phyloP scores from a whole-genome alignment of 2,113 vertebrate genomes.

The Dasypus novemcinctus region DNA sequence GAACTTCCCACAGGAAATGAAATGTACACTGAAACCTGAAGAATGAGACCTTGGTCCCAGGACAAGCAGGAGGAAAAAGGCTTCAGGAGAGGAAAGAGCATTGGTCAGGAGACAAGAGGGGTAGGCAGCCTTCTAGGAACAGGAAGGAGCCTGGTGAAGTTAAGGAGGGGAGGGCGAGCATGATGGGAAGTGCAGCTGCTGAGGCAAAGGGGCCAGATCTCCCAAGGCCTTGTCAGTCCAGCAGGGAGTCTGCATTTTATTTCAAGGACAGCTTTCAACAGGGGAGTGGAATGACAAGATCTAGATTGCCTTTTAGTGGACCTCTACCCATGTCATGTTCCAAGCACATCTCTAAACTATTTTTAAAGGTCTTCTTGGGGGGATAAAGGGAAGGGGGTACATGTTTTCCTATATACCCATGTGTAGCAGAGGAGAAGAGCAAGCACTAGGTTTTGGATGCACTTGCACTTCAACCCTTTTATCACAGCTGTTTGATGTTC shows the following conservation, averaged over 20 bases:
- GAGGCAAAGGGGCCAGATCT: too few species aligned
- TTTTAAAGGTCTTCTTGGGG: not conserved
- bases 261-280: not conserved
- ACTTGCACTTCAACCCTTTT: not conserved
- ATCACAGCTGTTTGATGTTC: not conserved
- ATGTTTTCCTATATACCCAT: not conserved
- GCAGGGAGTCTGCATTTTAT: accelerated
- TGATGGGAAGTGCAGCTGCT: not conserved
- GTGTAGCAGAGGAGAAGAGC: not conserved
- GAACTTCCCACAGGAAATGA: not conserved
- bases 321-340: not conserved
- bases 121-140: not conserved
- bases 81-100: not conserved
- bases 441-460: accelerated
- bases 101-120: not conserved
- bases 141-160: not conserved
- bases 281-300: not conserved
- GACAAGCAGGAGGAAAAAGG: accelerated
- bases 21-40: not conserved
- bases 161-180: accelerated
- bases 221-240: not conserved
- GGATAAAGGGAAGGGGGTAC: not conserved
- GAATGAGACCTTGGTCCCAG: not conserved
- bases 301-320: not conserved
- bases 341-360: not conserved